phyloP scores from a whole-genome alignment of 2,888 invertebrate genomes.

The Cryptus armator region DNA sequence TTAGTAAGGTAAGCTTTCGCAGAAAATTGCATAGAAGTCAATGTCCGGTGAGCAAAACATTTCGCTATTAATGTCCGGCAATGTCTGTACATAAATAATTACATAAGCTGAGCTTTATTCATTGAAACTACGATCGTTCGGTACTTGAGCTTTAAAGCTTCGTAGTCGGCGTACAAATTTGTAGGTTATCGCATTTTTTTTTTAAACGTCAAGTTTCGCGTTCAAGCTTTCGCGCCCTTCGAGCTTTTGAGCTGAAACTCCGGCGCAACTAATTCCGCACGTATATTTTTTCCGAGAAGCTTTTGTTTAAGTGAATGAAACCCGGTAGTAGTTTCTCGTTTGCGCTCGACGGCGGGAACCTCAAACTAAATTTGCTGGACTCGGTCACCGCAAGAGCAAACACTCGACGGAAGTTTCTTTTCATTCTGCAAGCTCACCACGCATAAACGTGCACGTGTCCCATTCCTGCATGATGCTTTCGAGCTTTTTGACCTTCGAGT shows the following conservation, averaged over 20 bases:
- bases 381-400: slow-evolving; percentile 9
- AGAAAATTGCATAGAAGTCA: background rate
- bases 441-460: background rate
- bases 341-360: background rate
- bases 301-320: background rate
- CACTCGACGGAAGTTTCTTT: slow-evolving; percentile 16
- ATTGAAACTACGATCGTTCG: background rate
- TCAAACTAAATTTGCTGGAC: background rate
- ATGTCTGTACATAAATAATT: background rate
- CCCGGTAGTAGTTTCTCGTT: background rate
- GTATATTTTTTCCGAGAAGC: background rate
- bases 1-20: background rate
- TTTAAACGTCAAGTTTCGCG: background rate
- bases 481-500: background rate
- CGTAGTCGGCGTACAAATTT: background rate
- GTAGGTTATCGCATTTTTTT: background rate
- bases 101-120: background rate
- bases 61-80: background rate
- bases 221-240: background rate
- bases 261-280: slow-evolving; percentile 15
- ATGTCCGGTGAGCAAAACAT: background rate
- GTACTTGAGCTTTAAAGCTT: background rate
- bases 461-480: slow-evolving; percentile 1
- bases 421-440: background rate
- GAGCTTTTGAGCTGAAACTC: background rate